phyloP scores from a whole-genome alignment of 1,140 invertebrate genomes.

The Cherax destructor region DNA sequence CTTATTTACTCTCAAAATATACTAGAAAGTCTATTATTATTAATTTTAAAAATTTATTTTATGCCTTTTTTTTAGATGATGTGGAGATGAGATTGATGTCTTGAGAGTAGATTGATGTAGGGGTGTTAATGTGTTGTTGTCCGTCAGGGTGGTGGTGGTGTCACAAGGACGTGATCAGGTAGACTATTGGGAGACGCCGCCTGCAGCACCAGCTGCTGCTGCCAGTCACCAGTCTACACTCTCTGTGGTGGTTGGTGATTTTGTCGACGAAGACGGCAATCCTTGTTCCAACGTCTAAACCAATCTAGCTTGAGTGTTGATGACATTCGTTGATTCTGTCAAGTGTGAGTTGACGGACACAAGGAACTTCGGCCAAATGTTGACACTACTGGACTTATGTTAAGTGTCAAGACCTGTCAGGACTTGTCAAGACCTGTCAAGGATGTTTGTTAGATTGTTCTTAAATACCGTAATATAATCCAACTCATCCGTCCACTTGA shows the following conservation, averaged over 20 bases:
- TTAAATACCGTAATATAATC: too few relatives aligned
- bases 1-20: not conserved
- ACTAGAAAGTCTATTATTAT: not conserved
- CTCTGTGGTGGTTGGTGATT: conserved; percentile 53
- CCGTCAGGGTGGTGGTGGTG: not conserved
- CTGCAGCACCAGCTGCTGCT: not conserved
- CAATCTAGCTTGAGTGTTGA: not conserved
- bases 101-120: too few relatives aligned
- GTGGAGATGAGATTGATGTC: too few relatives aligned
- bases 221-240: not conserved
- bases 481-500: too few relatives aligned
- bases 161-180: not conserved
- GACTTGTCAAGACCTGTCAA: too few relatives aligned
- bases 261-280: conserved; percentile 64
- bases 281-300: conserved; percentile 63
- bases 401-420: too few relatives aligned
- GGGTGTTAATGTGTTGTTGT: not conserved
- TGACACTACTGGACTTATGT: too few relatives aligned
- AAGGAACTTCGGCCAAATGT: too few relatives aligned
- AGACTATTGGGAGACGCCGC: not conserved
- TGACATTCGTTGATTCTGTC: not conserved
- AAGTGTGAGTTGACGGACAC: too few relatives aligned
- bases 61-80: too few relatives aligned
- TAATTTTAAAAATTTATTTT: too few relatives aligned
- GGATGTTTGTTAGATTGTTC: too few relatives aligned